A percentile compares a stretch with the other conserved stretches of the same genome.
phyloP scores from a whole-genome alignment of 2,797 vertebrate genomes.

The Acrossocheilus fasciatus region DNA sequence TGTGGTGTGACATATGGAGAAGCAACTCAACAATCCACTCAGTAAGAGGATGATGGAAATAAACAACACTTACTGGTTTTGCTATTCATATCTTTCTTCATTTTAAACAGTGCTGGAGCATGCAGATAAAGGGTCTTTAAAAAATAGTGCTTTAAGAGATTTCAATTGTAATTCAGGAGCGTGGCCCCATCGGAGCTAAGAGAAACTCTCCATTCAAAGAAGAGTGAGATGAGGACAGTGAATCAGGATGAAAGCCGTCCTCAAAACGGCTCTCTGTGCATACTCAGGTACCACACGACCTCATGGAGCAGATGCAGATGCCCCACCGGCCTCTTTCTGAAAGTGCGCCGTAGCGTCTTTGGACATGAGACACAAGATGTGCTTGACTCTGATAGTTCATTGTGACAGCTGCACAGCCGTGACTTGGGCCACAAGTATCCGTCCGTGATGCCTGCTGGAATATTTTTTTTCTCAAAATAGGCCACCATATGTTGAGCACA shows the following conservation, averaged over 20 bases:
- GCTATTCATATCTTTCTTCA: constrained; percentile 16
- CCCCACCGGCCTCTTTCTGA: not conserved
- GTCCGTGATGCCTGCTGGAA: constrained; percentile 7
- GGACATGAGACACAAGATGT: not conserved
- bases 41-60: not conserved
- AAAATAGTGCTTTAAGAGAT: constrained; percentile 24
- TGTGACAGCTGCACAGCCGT: constrained; percentile 21
- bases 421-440: constrained; percentile 19
- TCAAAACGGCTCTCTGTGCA: not conserved
- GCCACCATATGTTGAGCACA: constrained; percentile 40
- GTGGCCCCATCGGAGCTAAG: not conserved
- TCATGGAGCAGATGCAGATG: not conserved
- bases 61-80: constrained; percentile 4
- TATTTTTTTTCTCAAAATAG: constrained; percentile 29
- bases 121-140: constrained; percentile 26
- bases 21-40: constrained; percentile 18
- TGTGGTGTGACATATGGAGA: not conserved
- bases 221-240: constrained; percentile 33
- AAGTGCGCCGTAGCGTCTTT: not conserved
- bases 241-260: constrained; percentile 48
- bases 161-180: constrained; percentile 34
- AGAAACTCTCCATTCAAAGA: constrained; percentile 41
- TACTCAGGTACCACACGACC: not conserved
- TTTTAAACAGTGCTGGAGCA: constrained; percentile 32
- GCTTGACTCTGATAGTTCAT: constrained; percentile 26